A percentile compares a stretch with the other conserved stretches of the same genome.
Conservation (phyloP, 2,797 vertebrate genomes). For the Rhincodon typus region DNA sequence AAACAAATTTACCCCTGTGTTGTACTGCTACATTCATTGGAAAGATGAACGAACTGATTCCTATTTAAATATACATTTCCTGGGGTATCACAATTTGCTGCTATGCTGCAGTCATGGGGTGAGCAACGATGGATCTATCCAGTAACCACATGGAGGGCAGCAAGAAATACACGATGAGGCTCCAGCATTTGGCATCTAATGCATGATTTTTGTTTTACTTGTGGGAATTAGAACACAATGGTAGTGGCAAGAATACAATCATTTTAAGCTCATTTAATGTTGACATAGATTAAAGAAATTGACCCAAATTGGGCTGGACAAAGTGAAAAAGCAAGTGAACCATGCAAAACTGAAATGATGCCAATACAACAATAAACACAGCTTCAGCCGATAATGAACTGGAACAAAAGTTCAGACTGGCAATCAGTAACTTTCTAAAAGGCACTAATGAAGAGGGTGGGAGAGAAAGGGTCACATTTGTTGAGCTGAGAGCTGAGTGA, state of each 20-base stretch:
- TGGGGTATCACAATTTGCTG: background rate
- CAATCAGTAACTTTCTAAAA: background rate
- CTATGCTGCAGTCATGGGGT: background rate
- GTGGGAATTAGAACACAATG: background rate
- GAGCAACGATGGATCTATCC: background rate
- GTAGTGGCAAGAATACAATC: background rate
- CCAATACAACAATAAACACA: background rate
- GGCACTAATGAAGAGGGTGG: background rate
- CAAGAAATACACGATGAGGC: background rate
- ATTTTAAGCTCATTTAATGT: background rate
- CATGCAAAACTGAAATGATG: background rate
- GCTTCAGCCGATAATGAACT: background rate
- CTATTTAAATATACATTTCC: background rate
- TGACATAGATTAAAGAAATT: background rate
- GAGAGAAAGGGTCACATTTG: too few species aligned
- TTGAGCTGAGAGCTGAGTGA: too few species aligned
- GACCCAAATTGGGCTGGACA: background rate
- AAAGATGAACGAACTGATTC: background rate
- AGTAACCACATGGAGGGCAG: background rate
- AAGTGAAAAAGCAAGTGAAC: background rate
- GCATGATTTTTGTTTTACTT: background rate
- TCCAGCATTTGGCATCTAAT: background rate
- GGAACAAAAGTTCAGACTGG: background rate
- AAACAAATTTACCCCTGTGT: background rate
- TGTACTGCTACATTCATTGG: background rate